Base-by-base conservation (phyloP, 2,113 vertebrate species). In the Narcine bancroftii region DNA sequence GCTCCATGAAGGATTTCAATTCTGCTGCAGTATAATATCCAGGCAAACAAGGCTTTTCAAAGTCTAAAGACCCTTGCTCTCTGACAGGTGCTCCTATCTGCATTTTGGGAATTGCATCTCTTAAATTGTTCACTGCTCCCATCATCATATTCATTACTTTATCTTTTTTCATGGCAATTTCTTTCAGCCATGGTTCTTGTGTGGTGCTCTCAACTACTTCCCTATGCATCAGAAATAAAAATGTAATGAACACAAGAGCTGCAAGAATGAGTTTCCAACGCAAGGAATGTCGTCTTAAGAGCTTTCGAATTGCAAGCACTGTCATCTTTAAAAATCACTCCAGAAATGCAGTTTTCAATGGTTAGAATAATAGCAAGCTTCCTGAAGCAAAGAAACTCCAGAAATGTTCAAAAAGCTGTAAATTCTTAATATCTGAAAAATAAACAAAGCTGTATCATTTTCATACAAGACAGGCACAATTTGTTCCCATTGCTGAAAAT, bases 211-310 rank as follows among this genome's bases (percentile, higher is more conserved):
- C 94, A 75, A 96, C 97, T n/a, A 99, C 97, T 95, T 99, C 99
- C 96, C 97, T 96, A 96, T 99, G 99, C 93, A 99, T 97, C 93
- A 99, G 96, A 95, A 99, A 97, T 92, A 99, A 94, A 95, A 99
- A 97, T 7, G 97, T 95, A 93, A 99, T 94, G 94, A 99, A 99
- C 92, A 98, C 94, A 92, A 98, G 94, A 76, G 97, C 95, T 92
- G 98, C 95, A 72, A 96, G 87, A 29, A 95, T 96, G 94, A 99
- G 95, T 73, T 98, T 98, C 94, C 98, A 96, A 81, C 97, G 97
- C 93, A 96, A 95, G 94, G 98, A 92, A 24, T 97, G 94, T 93
- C 96, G 95, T 93, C 96, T 95, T 92, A 97, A 94, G 69, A 98
- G 92, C 93, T 96, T 94, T 94, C 96, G 96, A 93, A 97, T 93